phyloP scores from a whole-genome alignment of 2,888 invertebrate species.

The Colostygia pectinataria region DNA sequence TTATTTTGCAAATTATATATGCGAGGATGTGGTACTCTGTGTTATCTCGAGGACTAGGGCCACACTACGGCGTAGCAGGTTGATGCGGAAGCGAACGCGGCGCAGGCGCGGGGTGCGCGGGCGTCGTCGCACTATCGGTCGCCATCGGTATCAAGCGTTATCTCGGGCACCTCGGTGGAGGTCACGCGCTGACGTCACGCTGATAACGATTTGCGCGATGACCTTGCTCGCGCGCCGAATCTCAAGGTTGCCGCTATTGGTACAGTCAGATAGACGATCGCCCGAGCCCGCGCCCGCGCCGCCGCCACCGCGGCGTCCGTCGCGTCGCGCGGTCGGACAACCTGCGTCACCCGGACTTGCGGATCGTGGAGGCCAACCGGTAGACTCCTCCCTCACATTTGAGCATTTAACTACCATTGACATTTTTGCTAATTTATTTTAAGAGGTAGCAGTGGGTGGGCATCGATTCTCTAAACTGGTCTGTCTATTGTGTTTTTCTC shows the following conservation, averaged over 20 bases:
- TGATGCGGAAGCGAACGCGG: slow-evolving; percentile 35
- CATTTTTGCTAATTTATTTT: slow-evolving; percentile 4
- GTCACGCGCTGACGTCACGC: slow-evolving; percentile 78
- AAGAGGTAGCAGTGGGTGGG: not conserved
- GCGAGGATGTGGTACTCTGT: slow-evolving; percentile 6
- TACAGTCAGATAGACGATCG: slow-evolving; percentile 71
- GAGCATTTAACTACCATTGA: slow-evolving; percentile 36
- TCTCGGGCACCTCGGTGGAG: slow-evolving; percentile 78
- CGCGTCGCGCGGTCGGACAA: slow-evolving; percentile 27
- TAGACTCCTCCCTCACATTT: slow-evolving; percentile 41
- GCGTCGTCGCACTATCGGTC: slow-evolving; percentile 66
- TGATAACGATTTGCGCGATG: slow-evolving; percentile 82
- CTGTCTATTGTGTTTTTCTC: no score
- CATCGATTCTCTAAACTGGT: no score
- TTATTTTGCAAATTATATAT: slow-evolving; percentile 7
- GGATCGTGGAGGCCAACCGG: slow-evolving; percentile 61
- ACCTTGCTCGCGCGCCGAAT: slow-evolving; percentile 81
- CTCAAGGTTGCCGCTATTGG: slow-evolving; percentile 81
- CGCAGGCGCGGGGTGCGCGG: slow-evolving; percentile 40
- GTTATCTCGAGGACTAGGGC: not conserved
- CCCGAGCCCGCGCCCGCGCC: slow-evolving; percentile 52
- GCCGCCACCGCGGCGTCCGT: slow-evolving; percentile 35
- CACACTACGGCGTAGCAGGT: slow-evolving; percentile 14
- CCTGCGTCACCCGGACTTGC: slow-evolving; percentile 68
- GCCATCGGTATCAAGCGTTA: slow-evolving; percentile 69